Percentiles rank a stretch among this genome's conserved stretches.
phyloP scores from a whole-genome alignment of 2,113 vertebrate species.

The Orycteropus afer region DNA sequence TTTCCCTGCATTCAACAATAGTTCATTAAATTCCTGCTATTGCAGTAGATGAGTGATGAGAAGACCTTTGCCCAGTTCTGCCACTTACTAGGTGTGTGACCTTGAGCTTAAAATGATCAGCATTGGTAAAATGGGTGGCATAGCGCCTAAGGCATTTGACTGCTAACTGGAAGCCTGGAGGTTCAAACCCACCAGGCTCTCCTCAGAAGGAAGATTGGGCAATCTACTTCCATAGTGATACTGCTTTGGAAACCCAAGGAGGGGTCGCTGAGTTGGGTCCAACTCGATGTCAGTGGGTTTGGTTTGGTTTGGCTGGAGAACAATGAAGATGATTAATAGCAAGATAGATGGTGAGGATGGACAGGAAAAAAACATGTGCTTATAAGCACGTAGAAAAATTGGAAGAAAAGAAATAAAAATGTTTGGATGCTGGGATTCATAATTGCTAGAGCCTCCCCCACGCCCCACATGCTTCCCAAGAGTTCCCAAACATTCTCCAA shows the following conservation, averaged over 20 bases:
- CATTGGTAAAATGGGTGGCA: background rate
- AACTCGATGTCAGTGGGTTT: no score
- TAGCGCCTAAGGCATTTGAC: no score
- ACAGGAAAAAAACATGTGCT: background rate
- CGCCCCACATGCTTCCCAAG: background rate
- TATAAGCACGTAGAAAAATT: background rate
- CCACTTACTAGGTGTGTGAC: background rate
- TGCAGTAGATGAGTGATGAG: background rate
- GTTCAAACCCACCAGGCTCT: no score
- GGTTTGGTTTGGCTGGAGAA: no score
- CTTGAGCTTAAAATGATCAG: background rate
- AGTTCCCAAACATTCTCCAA: conserved; percentile 17
- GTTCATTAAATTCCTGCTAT: background rate
- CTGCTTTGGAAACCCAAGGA: no score
- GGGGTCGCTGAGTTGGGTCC: no score
- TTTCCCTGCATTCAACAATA: background rate
- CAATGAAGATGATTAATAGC: background rate
- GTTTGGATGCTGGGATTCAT: background rate
- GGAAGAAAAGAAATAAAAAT: conserved; percentile 14
- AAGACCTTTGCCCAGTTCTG: background rate
- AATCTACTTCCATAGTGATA: no score
- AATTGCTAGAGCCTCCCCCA: background rate
- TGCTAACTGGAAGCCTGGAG: no score
- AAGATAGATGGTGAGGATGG: background rate
- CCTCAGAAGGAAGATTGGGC: no score